Evolutionary conservation across 2,888 invertebrate genomes (phyloP).

Genomic region (Ecdyonurus torrentis): DNA sequence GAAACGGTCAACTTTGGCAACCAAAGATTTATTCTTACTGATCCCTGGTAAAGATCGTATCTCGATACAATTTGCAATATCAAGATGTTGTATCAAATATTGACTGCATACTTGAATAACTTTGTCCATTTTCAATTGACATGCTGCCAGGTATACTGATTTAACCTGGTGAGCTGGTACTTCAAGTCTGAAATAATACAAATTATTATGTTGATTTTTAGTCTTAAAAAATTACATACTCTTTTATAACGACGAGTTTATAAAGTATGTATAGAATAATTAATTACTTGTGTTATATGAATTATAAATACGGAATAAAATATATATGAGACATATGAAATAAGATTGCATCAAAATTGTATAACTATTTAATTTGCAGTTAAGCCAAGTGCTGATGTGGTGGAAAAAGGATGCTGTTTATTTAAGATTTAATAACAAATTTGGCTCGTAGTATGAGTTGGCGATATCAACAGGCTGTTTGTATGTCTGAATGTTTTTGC

Average conservation of each 20-base stretch:
- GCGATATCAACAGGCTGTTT: not conserved
- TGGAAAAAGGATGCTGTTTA: too few relatives aligned
- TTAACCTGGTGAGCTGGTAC: slow-evolving; percentile 40
- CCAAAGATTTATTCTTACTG: slow-evolving; percentile 33
- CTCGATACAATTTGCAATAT: slow-evolving; percentile 38
- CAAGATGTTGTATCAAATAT: slow-evolving; percentile 46
- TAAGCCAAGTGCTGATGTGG: too few relatives aligned
- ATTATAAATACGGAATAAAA: not conserved
- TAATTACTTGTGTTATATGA: too few relatives aligned
- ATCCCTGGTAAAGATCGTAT: slow-evolving; percentile 36
- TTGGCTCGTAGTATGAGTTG: not conserved
- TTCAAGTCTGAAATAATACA: slow-evolving; percentile 28
- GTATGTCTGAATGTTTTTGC: not conserved
- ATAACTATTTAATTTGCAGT: not conserved
- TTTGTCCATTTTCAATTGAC: slow-evolving; percentile 54
- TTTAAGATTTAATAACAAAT: not conserved
- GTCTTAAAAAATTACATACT: too few relatives aligned
- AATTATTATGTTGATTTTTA: too few relatives aligned
- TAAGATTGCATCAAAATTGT: not conserved
- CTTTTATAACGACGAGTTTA: too few relatives aligned
- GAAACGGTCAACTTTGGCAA: slow-evolving; percentile 47
- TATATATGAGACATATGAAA: not conserved
- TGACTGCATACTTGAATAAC: slow-evolving; percentile 54
- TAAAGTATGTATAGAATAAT: too few relatives aligned
- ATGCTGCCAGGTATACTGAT: slow-evolving; percentile 64